These are phyloP conservation scores for Raphicerus campestris DNA, from an alignment of 2,113 vertebrate species.

Conservation along the genomic window DNA sequence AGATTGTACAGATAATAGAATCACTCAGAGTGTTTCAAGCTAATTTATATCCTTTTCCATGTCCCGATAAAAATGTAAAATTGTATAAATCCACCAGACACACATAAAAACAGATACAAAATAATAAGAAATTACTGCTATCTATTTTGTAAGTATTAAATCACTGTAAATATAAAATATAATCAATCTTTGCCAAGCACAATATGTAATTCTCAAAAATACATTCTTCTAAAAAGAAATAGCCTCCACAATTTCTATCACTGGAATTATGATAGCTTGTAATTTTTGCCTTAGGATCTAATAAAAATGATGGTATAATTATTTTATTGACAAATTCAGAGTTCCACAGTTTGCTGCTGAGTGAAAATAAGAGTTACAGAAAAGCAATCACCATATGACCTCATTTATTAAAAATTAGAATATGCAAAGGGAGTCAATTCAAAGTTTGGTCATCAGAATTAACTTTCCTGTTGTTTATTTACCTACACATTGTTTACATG, in stretches of 20 bases:
- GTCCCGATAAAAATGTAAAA: background rate
- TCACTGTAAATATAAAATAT: background rate
- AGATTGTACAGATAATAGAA: background rate
- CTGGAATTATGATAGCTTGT: background rate
- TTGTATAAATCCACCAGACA: background rate
- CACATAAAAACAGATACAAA: background rate
- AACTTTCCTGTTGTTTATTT: background rate
- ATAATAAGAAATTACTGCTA: background rate
- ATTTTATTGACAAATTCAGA: background rate
- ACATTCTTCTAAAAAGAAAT: background rate
- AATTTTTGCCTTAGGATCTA: background rate
- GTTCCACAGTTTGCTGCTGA: background rate
- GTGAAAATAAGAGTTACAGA: background rate
- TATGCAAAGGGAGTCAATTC: no score
- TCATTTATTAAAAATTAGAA: background rate
- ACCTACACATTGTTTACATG: background rate
- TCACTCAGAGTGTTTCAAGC: background rate
- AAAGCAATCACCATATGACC: rapidly evolving
- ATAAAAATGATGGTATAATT: background rate
- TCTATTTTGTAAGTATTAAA: background rate
- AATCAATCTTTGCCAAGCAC: background rate
- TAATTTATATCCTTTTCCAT: background rate
- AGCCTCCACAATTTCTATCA: background rate
- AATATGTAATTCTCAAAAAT: background rate
- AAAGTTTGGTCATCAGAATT: background rate